Evolutionary conservation across 1,140 invertebrate genomes (phyloP), one percentile per base, ranked within the genome.

Genomic region (Sminthurides bifidus): DNA sequence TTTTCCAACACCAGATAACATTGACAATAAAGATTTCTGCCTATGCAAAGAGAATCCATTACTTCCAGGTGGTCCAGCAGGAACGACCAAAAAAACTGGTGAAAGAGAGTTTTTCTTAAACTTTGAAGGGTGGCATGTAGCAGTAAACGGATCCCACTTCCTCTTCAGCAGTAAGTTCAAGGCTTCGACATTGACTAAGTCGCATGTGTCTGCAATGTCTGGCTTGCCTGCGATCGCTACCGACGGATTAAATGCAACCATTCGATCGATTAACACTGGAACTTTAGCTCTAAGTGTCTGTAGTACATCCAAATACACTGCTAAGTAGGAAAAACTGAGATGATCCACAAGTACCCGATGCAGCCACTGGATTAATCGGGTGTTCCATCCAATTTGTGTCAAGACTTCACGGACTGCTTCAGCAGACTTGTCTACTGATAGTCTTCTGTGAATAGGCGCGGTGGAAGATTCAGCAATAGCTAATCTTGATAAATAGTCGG

Each of bases 281-380:
- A 85, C 74, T 73, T 87, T 88, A 2, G 76, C 69, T 68, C 79
- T 80, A 2, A 90, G 68, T 1, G 81, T 83, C 73, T 78, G 77
- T 50, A 92, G 68, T 31, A 88, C 81, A 66, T 91, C 87, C 2
- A 91, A 68, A 69, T 91, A 92, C 17, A 79, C 78, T 3, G 78
- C 75, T 50, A 90, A 70, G 67, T 84, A 81, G n/a, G 76, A 72
- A 8, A 76, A 71, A 59, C 69, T 71, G 10, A 88, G 69, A 65
- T 81, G 72, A 40, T 89, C 84, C 52, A 87, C 74, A 4, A 92
- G 67, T 10, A 83, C 68, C 40, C 74, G 71, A 67, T 92, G 87
- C 31, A 92, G 69, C 88, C 88, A 92, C 58, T 87, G 82, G 2
- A 78, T 76, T 14, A 86, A 68, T 43, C 79, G 78, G 8, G 75